Evolutionary conservation across 2,113 vertebrate genomes (phyloP).

Genomic region (Eubucco bourcierii): DNA sequence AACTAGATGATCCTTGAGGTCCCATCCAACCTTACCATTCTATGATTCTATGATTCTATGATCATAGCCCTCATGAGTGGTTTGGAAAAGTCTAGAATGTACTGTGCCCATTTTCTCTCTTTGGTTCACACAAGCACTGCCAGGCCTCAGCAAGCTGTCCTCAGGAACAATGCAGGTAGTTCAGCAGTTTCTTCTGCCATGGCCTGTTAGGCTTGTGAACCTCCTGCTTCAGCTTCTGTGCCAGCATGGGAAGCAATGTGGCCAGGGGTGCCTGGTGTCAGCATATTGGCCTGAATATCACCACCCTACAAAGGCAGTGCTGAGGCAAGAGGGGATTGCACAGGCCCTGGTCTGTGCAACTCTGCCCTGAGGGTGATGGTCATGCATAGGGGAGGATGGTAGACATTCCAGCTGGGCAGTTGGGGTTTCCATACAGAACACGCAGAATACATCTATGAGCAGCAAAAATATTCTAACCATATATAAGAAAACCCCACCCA

Average conservation of each 20-base stretch:
- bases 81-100: not conserved
- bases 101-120: not conserved
- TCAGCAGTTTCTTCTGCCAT: fast-evolving
- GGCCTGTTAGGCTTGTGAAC: not conserved
- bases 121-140: not conserved
- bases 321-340: not conserved
- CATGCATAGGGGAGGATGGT: not conserved
- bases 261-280: not conserved
- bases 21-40: too few species aligned
- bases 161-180: not conserved
- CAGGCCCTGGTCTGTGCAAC: not conserved
- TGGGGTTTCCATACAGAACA: not conserved
- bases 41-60: too few species aligned
- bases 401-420: not conserved
- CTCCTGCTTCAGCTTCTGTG: not conserved
- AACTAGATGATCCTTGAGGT: too few species aligned
- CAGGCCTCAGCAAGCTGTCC: not conserved
- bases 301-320: not conserved
- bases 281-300: not conserved
- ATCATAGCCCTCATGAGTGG: not conserved
- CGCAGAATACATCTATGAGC: not conserved
- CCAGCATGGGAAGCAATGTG: not conserved
- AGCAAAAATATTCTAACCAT: not conserved
- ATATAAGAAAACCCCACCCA: not conserved
- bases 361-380: fast-evolving